phyloP scores from a whole-genome alignment of 2,113 vertebrate species.

The Axis porcinus region DNA sequence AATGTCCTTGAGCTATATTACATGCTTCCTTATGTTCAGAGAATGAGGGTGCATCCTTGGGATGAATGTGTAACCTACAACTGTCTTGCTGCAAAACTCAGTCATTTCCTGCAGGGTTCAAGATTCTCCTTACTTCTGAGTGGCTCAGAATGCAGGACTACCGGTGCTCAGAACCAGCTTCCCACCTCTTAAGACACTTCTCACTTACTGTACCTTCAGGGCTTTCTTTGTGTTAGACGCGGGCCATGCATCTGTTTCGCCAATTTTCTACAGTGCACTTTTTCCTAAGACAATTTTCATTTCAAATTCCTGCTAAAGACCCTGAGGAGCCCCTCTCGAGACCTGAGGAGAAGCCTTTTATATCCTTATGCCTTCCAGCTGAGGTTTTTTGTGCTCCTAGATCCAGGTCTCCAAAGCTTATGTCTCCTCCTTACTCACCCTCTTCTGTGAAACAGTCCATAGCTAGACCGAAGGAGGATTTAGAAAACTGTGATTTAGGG shows the following conservation, averaged over 20 bases:
- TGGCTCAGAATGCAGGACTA: background rate
- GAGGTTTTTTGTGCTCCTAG: background rate
- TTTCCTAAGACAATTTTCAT: background rate
- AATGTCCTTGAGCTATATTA: background rate
- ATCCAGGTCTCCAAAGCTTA: background rate
- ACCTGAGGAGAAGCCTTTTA: background rate
- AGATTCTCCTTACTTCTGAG: background rate
- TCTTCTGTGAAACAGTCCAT: background rate
- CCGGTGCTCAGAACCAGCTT: background rate
- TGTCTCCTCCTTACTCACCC: background rate
- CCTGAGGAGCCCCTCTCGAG: background rate
- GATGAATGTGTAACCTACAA: background rate
- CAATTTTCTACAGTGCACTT: background rate
- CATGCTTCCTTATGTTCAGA: background rate
- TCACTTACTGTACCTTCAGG: background rate
- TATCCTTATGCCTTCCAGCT: background rate
- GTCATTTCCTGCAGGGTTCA: background rate
- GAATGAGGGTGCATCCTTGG: background rate
- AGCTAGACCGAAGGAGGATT: background rate
- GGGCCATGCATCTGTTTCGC: background rate
- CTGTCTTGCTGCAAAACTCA: background rate
- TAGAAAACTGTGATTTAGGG: background rate
- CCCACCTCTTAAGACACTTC: background rate
- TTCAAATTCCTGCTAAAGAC: background rate
- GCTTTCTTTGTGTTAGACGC: background rate